Conservation (phyloP, 1,140 invertebrate species). For the Drosophila oshimai region DNA sequence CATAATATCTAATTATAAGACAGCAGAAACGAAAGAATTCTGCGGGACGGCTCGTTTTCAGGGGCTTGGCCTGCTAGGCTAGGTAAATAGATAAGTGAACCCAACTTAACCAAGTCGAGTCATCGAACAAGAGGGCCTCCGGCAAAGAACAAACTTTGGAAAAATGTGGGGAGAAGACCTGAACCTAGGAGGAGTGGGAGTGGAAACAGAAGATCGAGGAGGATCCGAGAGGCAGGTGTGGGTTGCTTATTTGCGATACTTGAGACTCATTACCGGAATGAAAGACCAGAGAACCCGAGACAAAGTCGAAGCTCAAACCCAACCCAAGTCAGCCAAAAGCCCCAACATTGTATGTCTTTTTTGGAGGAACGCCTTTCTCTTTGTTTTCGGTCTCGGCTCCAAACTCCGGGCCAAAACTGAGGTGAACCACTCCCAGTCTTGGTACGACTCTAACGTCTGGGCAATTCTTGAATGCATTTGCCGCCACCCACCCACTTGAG, state of each 20-base stretch:
- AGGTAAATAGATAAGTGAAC: constrained; percentile 19
- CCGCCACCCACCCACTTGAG: constrained; percentile 52
- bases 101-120: constrained; percentile 11
- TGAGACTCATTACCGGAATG: constrained; percentile 59
- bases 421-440: constrained; percentile 65
- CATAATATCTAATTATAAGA: constrained; percentile 67
- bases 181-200: constrained; percentile 36
- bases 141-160: constrained; percentile 23
- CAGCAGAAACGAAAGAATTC: constrained; percentile 50
- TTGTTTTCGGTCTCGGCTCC: constrained; percentile 40
- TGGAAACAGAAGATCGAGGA: constrained; percentile 23
- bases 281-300: constrained; percentile 9
- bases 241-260: constrained; percentile 63
- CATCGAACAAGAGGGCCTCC: constrained; percentile 1
- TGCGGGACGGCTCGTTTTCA: neutral
- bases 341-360: constrained; percentile 30
- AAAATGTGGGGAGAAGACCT: constrained; percentile 8
- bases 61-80: constrained; percentile 29
- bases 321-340: constrained; percentile 19
- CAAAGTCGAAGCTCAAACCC: neutral
- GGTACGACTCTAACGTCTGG: constrained; percentile 61
- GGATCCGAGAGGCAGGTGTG: constrained; percentile 31
- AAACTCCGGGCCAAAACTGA: constrained; percentile 6
- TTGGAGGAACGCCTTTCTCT: constrained; percentile 67
- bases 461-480: constrained; percentile 57